A percentile compares a stretch with the other conserved stretches of the same genome.
phyloP scores from a whole-genome alignment of 2,888 invertebrate species.

The Athetis lepigone region DNA sequence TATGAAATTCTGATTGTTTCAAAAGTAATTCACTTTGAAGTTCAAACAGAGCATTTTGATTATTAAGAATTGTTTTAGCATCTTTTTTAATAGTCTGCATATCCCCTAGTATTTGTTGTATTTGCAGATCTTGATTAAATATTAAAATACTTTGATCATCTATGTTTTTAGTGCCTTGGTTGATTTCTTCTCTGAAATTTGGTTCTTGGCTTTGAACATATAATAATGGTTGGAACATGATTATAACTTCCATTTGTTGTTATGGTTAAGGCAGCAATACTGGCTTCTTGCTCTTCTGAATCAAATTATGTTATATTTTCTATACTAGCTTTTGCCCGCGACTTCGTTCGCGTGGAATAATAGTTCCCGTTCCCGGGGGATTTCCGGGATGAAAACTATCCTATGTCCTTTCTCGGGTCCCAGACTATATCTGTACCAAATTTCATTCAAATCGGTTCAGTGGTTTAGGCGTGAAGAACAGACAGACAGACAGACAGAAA shows the following conservation, averaged over 20 bases:
- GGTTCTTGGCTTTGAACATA: conserved; percentile 9
- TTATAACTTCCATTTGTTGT: not conserved
- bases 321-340: no score
- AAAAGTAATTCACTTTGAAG: conserved; percentile 3
- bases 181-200: conserved; percentile 6
- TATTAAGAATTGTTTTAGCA: conserved; percentile 4
- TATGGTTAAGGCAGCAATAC: conserved; percentile 1
- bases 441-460: no score
- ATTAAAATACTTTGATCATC: conserved; percentile 8
- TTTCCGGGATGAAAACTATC: no score
- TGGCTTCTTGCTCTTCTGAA: not conserved
- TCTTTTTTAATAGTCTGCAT: conserved; percentile 1
- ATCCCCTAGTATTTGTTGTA: conserved; percentile 7
- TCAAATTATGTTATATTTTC: no score
- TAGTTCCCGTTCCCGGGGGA: no score
- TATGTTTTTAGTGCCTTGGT: conserved; percentile 10
- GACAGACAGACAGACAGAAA: no score
- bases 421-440: no score
- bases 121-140: conserved; percentile 8
- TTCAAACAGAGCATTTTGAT: conserved; percentile 13
- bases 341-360: no score
- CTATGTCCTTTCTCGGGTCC: no score
- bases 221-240: conserved; percentile 6
- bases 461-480: no score
- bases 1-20: conserved; percentile 4